Base-by-base conservation (phyloP, 2,888 invertebrate species). In the Mythimna impura region DNA sequence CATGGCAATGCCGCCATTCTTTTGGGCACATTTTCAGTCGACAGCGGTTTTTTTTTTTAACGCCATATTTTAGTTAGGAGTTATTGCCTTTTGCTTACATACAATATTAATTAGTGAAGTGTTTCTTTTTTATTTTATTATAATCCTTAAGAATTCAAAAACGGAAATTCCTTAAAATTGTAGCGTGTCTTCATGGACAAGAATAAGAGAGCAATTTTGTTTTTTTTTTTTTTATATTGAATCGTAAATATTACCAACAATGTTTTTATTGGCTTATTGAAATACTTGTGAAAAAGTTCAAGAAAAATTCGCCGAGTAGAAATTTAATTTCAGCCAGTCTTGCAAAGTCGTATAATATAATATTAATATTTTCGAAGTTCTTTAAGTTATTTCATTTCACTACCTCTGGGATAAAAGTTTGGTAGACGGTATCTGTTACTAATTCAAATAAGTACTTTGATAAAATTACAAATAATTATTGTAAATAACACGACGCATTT, bases 351-450 rank as follows among this genome's bases (percentile, higher is more conserved):
- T 90, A 88, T 86, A 87, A 90, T 90, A 90, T 92, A 89, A 90
- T 90, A 91, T 92, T 92, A 89, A 90, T 90, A 91, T 92, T 90
- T 88, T 87, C 80, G 22, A 89, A 93, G 89, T 93, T 93, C 81
- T 76, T 80, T 78, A 92, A 93, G 93, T 92, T 92, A 92, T 93
- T 93, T 93, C 87, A 93, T 93, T 91, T 92, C 83, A 88, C 86
- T 90, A 89, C 87, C 87, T 88, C 82, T 86, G 88, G 88, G 88
- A 91, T 89, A 89, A 90, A 90, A 90, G 86, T 90, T 91, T 66
- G 78, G 71, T 77, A 78, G 36, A 34, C 10, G 58, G 73, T 84
- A 83, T 86, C 80, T 80, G 79, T 81, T 81, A 85, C 83, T 87
- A 14, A 14, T 25, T 25, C 55, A 55, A 55, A 25, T 14, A 47